Base-by-base conservation (phyloP, 2,113 vertebrate genomes). In the Narcine bancroftii region DNA sequence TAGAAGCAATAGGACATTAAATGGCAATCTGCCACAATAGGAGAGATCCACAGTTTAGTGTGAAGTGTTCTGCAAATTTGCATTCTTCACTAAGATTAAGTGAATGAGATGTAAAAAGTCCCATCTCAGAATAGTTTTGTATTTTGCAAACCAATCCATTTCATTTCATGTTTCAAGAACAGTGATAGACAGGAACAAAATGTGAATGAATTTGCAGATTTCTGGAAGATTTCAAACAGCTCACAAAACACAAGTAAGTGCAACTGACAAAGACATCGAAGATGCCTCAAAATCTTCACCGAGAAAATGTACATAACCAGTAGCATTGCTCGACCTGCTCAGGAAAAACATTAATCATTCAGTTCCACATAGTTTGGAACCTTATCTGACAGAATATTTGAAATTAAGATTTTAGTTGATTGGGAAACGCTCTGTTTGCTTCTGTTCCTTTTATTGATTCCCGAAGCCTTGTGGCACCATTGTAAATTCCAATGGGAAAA, bases 241-340 rank as follows among this genome's bases (percentile, higher is more conserved):
- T 69, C n/a, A 93, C 2, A 81, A 47, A 94, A 89, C 76, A 77
- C 53, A 79, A 92, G 75, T 93, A 87, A n/a, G 47, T 75, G n/a
- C 73, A 89, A 94, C 94, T 92, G 69, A 94, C 91, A 92, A 93
- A 95, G 95, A 95, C 94, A 95, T 94, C 94, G 96, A 96, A 96
- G 95, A 95, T 95, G 95, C 93, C 94, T 95, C 92, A 93, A 94
- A 95, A 96, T 96, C 95, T 94, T 93, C 93, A 50, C 93, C 92
- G 92, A 93, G 92, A 93, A 94, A 94, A 93, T 94, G 92, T 71
- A 95, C 94, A 95, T 95, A 92, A 94, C 92, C 93, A 75, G 89
- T 92, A 92, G 94, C 92, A 93, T 92, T 93, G 29, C 65, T 71
- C 91, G 93, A 93, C 94, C 94, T 93, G 94, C 92, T 92, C 92